phyloP scores from a whole-genome alignment of 1,140 invertebrate species.

The Anthonomus grandis region DNA sequence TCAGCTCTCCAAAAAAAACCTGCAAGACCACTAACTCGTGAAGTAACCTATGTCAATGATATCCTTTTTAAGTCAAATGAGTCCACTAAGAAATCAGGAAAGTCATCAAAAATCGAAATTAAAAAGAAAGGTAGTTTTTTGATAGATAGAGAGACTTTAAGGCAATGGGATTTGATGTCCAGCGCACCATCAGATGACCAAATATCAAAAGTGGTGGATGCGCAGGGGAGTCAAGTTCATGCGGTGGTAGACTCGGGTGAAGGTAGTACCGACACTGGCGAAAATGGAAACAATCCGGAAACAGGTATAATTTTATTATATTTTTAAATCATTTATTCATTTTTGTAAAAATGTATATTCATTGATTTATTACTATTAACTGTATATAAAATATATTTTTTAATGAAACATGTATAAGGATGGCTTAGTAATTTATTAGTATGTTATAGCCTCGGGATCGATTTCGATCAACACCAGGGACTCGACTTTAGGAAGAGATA shows the following conservation, averaged over 20 bases:
- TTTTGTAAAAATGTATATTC: constrained; percentile 1
- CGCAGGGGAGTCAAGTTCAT: constrained; percentile 58
- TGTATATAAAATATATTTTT: background rate
- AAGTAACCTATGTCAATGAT: constrained; percentile 73
- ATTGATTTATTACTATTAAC: background rate
- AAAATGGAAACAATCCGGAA: constrained; percentile 43
- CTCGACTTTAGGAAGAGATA: constrained; percentile 34
- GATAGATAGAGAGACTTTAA: constrained; percentile 78
- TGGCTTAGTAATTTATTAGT: background rate
- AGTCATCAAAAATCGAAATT: constrained; percentile 33
- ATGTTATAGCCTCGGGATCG: constrained; percentile 56
- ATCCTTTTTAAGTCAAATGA: constrained; percentile 56
- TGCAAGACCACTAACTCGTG: constrained; percentile 53
- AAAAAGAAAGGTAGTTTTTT: constrained; percentile 54
- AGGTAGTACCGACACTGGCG: constrained; percentile 47
- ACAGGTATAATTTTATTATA: constrained; percentile 43
- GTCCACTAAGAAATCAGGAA: constrained; percentile 28
- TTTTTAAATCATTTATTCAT: constrained; percentile 5
- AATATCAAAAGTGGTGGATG: constrained; percentile 41
- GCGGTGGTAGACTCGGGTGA: constrained; percentile 49
- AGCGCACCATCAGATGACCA: constrained; percentile 56
- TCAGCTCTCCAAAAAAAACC: constrained; percentile 33
- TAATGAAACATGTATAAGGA: background rate
- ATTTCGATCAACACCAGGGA: constrained; percentile 54
- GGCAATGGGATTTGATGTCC: constrained; percentile 84